A percentile compares a stretch with the other conserved stretches of the same genome.
phyloP scores from a whole-genome alignment of 1,140 invertebrate genomes.

The Drosophila micromelanica region DNA sequence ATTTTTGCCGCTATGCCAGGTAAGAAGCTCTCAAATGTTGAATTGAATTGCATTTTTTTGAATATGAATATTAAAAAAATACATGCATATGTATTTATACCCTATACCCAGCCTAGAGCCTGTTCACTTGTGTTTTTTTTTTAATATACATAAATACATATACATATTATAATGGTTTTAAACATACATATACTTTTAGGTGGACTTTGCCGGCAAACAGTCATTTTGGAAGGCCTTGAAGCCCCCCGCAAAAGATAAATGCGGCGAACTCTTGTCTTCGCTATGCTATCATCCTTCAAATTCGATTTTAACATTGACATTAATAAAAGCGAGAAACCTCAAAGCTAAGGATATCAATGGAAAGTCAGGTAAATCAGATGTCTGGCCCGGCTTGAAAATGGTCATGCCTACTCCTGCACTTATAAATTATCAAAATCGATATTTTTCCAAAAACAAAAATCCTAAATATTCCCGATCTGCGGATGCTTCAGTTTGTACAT shows the following conservation, averaged over 20 bases:
- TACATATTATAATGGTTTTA: too few species aligned
- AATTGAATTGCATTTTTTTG: too few species aligned
- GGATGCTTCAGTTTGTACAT: too few species aligned
- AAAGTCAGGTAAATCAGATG: constrained; percentile 91
- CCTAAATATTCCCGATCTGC: too few species aligned
- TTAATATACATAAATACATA: too few species aligned
- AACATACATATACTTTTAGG: constrained; percentile 85
- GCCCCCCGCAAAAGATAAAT: constrained; percentile 95
- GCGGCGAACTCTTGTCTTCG: constrained; percentile 95
- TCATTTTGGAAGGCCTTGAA: constrained; percentile 97
- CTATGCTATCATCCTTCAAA: constrained; percentile 96
- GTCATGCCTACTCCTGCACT: too few species aligned
- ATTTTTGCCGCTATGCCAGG: constrained; percentile 96
- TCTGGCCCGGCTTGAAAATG: neutral
- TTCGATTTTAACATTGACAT: constrained; percentile 93
- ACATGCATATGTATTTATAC: too few species aligned
- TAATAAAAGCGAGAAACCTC: constrained; percentile 95
- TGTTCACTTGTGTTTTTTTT: too few species aligned
- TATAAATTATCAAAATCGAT: too few species aligned
- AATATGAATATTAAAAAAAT: too few species aligned
- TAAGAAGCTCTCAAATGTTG: constrained; percentile 84
- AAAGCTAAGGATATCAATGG: constrained; percentile 98
- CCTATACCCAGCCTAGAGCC: too few species aligned
- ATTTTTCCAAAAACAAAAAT: too few species aligned
- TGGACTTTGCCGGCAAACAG: constrained; percentile 95